phyloP scores from a whole-genome alignment of 2,888 invertebrate genomes.

The Cantharis rufa region DNA sequence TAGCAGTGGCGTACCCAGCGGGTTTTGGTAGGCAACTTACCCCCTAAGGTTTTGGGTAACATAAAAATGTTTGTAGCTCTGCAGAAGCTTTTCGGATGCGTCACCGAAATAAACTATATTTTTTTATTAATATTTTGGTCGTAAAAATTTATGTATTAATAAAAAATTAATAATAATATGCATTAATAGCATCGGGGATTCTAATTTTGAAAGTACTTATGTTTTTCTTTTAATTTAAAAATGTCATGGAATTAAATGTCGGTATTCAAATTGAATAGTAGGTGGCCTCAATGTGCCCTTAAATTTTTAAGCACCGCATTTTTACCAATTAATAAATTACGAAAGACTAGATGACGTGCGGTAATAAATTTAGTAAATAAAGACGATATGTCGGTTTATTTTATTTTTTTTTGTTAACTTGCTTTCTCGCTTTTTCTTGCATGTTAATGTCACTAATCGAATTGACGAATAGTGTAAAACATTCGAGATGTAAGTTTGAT shows the following conservation, averaged over 20 bases:
- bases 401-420: not conserved
- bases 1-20: not conserved
- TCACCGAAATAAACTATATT: not conserved
- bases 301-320: constrained; percentile 4
- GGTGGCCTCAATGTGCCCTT: constrained; percentile 15
- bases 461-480: constrained; percentile 4
- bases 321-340: constrained; percentile 22
- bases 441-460: not conserved
- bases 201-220: constrained; percentile 1
- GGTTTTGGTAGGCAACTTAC: not conserved
- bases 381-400: constrained; percentile 13
- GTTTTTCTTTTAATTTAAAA: not conserved
- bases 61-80: not conserved
- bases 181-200: constrained; percentile 1
- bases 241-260: constrained; percentile 1
- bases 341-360: constrained; percentile 11
- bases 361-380: constrained; percentile 26
- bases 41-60: not conserved
- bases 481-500: constrained; percentile 13
- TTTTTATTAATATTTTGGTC: not conserved
- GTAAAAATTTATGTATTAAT: not conserved
- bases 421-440: constrained; percentile 7
- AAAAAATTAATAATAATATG: not conserved
- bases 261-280: constrained; percentile 4
- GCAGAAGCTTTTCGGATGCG: not conserved